Percentiles rank a stretch among this genome's conserved stretches.
Conservation (phyloP, 2,113 vertebrate species). For the Genyomyrus donnyi region DNA sequence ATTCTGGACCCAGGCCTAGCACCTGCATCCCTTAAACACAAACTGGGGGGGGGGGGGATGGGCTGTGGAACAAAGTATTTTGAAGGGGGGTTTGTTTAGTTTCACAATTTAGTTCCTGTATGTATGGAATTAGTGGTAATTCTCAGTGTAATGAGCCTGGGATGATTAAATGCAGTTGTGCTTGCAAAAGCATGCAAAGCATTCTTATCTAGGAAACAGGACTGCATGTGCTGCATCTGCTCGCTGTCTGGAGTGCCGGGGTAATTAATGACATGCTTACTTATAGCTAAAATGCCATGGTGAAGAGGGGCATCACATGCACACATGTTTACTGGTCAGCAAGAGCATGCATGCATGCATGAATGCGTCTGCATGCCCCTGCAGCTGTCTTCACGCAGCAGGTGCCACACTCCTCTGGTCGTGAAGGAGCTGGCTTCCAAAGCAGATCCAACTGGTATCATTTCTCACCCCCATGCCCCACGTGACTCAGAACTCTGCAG, state of each 20-base stretch:
- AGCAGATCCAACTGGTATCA: neutral
- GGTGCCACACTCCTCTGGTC: neutral
- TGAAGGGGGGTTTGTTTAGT: conserved; percentile 29
- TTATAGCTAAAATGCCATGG: neutral
- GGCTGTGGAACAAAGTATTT: conserved; percentile 11
- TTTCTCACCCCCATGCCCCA: neutral
- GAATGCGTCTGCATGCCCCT: neutral
- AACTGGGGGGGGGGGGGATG: neutral
- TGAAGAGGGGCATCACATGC: neutral
- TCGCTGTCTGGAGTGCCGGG: neutral
- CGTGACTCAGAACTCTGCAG: neutral
- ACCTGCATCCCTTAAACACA: conserved; percentile 51
- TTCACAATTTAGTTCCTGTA: conserved; percentile 5
- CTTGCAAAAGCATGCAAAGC: neutral
- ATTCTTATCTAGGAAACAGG: neutral
- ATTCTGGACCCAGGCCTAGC: conserved; percentile 60
- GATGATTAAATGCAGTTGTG: conserved; percentile 2
- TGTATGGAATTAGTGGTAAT: neutral
- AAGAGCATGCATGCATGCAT: neutral
- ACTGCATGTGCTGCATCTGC: neutral
- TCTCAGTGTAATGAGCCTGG: neutral
- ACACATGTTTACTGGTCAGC: conserved; percentile 19
- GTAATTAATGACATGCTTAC: conserved; percentile 17
- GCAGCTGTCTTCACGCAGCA: neutral
- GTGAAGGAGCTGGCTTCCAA: neutral